Conservation (phyloP, 2,797 vertebrate species). For the Microtus obscurus region DNA sequence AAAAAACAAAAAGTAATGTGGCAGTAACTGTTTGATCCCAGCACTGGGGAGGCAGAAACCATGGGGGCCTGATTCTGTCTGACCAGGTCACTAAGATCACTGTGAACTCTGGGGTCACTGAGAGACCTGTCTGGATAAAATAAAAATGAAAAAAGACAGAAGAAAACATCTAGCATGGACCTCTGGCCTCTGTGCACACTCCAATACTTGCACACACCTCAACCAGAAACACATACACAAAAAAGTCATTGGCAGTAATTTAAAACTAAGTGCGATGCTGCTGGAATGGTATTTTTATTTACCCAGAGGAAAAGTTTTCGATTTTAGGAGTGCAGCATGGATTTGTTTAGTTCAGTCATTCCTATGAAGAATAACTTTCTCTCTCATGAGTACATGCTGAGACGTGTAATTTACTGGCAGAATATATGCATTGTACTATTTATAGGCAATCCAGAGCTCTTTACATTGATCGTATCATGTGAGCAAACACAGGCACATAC, state of each 20-base stretch:
- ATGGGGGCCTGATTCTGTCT: fast-evolving
- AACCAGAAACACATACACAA: not conserved
- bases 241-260: not conserved
- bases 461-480: not conserved
- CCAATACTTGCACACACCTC: fast-evolving
- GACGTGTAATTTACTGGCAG: not conserved
- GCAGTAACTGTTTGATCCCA: not conserved
- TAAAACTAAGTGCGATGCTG: not conserved
- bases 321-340: not conserved
- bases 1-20: too few relatives aligned
- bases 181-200: not conserved
- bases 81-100: not conserved
- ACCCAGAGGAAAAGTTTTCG: not conserved
- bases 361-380: conserved; percentile 7
- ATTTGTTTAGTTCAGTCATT: not conserved
- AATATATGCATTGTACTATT: not conserved
- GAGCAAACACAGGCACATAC: not conserved
- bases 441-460: not conserved
- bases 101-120: not conserved
- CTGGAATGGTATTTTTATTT: not conserved
- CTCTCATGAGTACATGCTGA: not conserved
- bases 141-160: not conserved
- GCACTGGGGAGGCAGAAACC: not conserved
- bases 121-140: not conserved
- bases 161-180: not conserved